Base-by-base conservation (phyloP, 2,888 invertebrate species). In the Micoletzkya japonica region DNA sequence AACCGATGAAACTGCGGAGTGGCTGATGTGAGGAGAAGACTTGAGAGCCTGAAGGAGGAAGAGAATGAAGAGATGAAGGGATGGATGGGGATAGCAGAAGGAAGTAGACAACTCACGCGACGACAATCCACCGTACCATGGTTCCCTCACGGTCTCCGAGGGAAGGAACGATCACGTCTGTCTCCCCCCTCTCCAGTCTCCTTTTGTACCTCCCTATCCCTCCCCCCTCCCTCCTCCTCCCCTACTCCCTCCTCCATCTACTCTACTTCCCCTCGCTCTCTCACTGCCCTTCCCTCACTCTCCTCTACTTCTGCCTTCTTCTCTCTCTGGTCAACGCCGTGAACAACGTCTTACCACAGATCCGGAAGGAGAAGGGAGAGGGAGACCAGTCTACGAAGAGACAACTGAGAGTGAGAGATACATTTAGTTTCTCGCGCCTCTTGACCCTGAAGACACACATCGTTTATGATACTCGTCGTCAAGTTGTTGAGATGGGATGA, bases 161-260 rank as follows among this genome's bases (percentile, higher is more conserved):
- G 57, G 57, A 57, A 57, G 57, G 32, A n/a, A 14, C 7, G 7
- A 24, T 14, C 14, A 24, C 10, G 10, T 14, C 24, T 24, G 37
- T 32, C 60, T 39, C 39, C 26, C 30, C 60, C 36, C 28, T 28
- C 39, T n/a, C 26, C 39, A 7, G 1, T 39, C 14, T 39, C 39
- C 24, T 60, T 60, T 32, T 39, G 36, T 60, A 60, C 28, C 60
- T 44, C 20, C 44, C 44, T 44, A n/a, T n/a, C n/a, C 44, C 44
- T 14, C 20, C 44, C 10, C 20, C 44, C 10, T 44, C 44, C 10
- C 39, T n/a, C 28, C 17, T 24, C 2, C 26, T 4, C 60, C 26
- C 60, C 44, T 24, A 52, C 4, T 52, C 52, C 6, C n/a, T 7
- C 24, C 52, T 34, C 60, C 44, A 30, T 14, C 37, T 32, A 26